These are phyloP conservation scores for Neodiprion fabricii DNA, from an alignment of 1,140 invertebrate genomes.

Conservation along the genomic window DNA sequence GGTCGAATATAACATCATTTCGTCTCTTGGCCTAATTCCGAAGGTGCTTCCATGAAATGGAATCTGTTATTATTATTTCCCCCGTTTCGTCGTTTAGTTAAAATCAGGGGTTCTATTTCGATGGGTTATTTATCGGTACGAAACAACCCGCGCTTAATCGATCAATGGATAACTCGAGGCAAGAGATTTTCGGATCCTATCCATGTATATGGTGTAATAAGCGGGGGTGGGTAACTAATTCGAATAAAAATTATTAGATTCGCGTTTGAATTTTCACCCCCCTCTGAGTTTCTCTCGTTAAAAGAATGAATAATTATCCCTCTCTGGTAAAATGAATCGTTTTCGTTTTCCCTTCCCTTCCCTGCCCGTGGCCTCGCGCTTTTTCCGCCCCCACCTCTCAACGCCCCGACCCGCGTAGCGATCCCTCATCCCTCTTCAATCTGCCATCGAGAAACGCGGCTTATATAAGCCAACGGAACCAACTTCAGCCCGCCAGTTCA, in stretches of 20 bases:
- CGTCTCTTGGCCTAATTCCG: too few relatives aligned
- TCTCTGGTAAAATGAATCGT: constrained; percentile 42
- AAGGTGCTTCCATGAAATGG: too few relatives aligned
- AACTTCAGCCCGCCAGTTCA: constrained; percentile 33
- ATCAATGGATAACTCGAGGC: not conserved
- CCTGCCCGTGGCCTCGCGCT: not conserved
- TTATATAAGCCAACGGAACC: constrained; percentile 49
- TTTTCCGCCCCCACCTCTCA: not conserved
- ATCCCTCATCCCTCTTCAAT: constrained; percentile 11
- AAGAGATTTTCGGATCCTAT: not conserved
- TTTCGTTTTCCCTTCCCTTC: constrained; percentile 28
- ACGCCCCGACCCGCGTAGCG: not conserved
- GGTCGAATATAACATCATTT: too few relatives aligned
- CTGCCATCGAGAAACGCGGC: constrained; percentile 33
- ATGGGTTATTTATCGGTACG: not conserved
- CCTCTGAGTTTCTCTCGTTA: constrained; percentile 23
- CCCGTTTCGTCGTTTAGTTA: not conserved
- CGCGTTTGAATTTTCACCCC: constrained; percentile 6
- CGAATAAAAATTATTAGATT: constrained; percentile 12
- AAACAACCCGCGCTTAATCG: constrained; percentile 1
- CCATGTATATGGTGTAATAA: not conserved
- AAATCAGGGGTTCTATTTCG: too few relatives aligned
- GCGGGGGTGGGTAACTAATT: constrained; percentile 2
- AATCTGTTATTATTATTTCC: not conserved
- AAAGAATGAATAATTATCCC: constrained; percentile 52